Conservation (phyloP, 1,140 invertebrate species). For the Tetragnatha versicolor region DNA sequence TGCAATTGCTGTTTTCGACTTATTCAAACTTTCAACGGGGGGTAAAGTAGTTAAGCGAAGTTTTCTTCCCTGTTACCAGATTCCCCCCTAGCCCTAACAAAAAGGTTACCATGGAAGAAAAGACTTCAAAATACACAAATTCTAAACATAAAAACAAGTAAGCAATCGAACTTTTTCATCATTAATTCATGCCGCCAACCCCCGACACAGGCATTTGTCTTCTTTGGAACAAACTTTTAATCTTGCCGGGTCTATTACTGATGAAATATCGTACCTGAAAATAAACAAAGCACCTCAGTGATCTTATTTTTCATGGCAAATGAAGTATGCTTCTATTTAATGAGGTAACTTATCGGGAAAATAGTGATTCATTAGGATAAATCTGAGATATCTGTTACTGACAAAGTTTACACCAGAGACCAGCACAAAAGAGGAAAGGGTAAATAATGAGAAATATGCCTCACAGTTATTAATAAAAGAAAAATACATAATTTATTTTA, state of each 20-base stretch:
- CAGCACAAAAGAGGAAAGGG: constrained; percentile 1
- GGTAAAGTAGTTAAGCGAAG: too few relatives aligned
- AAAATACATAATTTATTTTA: background rate
- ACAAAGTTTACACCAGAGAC: constrained; percentile 20
- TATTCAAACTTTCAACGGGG: too few relatives aligned
- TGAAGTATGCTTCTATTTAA: constrained; percentile 32
- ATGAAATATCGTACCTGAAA: constrained; percentile 35
- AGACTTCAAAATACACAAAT: too few relatives aligned
- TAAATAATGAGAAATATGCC: constrained; percentile 25
- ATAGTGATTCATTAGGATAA: constrained; percentile 32
- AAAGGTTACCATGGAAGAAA: too few relatives aligned
- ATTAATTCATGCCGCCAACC: too few relatives aligned
- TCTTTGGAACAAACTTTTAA: constrained; percentile 40
- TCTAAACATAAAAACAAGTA: too few relatives aligned
- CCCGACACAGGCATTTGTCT: too few relatives aligned
- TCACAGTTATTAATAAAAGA: background rate
- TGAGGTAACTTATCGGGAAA: constrained; percentile 42
- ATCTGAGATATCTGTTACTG: constrained; percentile 32
- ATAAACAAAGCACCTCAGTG: constrained; percentile 17
- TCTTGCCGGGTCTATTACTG: constrained; percentile 24
- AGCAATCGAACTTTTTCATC: too few relatives aligned
- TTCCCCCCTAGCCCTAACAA: too few relatives aligned
- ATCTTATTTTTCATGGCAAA: constrained; percentile 23
- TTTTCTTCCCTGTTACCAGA: too few relatives aligned
- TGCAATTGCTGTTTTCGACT: too few relatives aligned